Percentiles rank a stretch among this genome's conserved stretches.
phyloP scores from a whole-genome alignment of 2,888 invertebrate genomes.

The Andrena dorsata region DNA sequence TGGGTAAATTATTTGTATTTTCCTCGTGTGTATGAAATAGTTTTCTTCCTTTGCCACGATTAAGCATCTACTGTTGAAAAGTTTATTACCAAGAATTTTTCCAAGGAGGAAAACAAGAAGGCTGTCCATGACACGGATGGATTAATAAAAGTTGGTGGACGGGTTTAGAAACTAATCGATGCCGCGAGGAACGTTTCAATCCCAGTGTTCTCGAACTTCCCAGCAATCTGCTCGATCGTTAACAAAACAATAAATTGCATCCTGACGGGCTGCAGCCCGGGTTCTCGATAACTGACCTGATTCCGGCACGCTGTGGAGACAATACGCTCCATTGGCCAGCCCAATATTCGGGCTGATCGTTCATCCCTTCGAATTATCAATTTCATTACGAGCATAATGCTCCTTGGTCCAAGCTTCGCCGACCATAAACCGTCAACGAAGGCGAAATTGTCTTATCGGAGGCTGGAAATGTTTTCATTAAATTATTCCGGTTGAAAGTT shows the following conservation, averaged over 20 bases:
- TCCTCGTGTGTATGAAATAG: too few relatives aligned
- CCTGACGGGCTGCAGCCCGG: conserved; percentile 27
- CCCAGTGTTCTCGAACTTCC: conserved; percentile 8
- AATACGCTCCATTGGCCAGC: conserved; percentile 12
- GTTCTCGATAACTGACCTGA: conserved; percentile 40
- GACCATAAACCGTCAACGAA: too few relatives aligned
- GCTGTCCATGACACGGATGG: conserved; percentile 47
- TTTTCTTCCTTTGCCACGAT: too few relatives aligned
- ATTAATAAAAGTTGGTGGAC: conserved; percentile 31
- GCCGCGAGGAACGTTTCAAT: conserved; percentile 30
- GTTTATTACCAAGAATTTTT: too few relatives aligned
- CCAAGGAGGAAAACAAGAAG: conserved; percentile 42
- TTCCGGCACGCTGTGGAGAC: conserved; percentile 16
- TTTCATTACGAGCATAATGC: neutral
- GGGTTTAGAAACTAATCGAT: conserved; percentile 40
- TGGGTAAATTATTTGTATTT: too few relatives aligned
- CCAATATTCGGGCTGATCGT: conserved; percentile 9
- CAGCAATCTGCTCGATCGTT: conserved; percentile 37
- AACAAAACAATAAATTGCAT: conserved; percentile 44
- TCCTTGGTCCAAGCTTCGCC: too few relatives aligned
- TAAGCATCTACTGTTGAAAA: too few relatives aligned
- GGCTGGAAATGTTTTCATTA: neutral
- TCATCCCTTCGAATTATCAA: neutral
- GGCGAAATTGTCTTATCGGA: too few relatives aligned
- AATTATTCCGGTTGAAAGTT: neutral